Conservation (phyloP, 2,888 invertebrate species). For the Coleophora flavipennella region DNA sequence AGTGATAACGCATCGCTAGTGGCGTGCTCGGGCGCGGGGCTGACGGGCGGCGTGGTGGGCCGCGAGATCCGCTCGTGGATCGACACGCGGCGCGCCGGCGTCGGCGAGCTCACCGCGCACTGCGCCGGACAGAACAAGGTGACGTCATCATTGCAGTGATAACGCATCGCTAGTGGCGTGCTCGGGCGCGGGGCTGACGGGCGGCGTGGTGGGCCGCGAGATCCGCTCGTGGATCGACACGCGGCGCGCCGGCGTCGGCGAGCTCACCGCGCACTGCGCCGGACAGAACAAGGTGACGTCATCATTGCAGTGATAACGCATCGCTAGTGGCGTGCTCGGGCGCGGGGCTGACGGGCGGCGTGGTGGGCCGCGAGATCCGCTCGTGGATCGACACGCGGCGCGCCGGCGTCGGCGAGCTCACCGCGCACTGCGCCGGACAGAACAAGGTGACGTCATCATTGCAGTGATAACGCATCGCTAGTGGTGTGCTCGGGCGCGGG, state of each 20-base stretch:
- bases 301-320: no score
- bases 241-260: conserved; percentile 94
- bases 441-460: conserved; percentile 41
- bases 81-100: conserved; percentile 96
- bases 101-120: conserved; percentile 96
- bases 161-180: conserved; percentile 86
- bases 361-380: conserved; percentile 95
- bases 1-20: conserved; percentile 82
- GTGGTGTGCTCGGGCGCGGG: conserved; percentile 96
- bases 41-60: conserved; percentile 94
- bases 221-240: conserved; percentile 98
- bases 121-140: conserved; percentile 85
- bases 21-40: conserved; percentile 93
- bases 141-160: no score
- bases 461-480: conserved; percentile 77
- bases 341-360: conserved; percentile 93
- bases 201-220: conserved; percentile 95
- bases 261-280: conserved; percentile 96
- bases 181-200: conserved; percentile 93
- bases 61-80: conserved; percentile 97
- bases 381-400: conserved; percentile 97
- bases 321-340: conserved; percentile 91
- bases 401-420: conserved; percentile 95
- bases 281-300: conserved; percentile 73
- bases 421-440: conserved; percentile 95